Conservation (phyloP, 1,140 invertebrate species). For the Manduca sexta region DNA sequence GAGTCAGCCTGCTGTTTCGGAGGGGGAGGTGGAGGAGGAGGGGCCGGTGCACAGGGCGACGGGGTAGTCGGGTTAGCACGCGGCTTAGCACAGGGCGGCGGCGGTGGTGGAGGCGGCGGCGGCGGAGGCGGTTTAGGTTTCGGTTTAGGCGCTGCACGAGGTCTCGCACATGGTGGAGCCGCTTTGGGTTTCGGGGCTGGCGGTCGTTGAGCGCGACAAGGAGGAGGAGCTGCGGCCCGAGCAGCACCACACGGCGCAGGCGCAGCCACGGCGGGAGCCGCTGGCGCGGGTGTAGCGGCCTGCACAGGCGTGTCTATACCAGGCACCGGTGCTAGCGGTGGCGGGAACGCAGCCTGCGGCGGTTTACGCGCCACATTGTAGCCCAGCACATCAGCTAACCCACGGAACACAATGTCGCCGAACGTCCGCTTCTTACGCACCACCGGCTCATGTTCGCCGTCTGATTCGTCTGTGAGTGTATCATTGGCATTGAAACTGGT, state of each 20-base stretch:
- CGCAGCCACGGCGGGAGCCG: conserved; percentile 21
- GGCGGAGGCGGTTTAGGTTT: conserved; percentile 35
- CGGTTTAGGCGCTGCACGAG: conserved; percentile 33
- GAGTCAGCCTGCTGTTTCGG: conserved; percentile 32
- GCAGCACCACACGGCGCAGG: conserved; percentile 25
- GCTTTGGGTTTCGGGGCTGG: conserved; percentile 38
- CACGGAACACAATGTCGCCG: conserved; percentile 67
- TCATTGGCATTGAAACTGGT: conserved; percentile 23
- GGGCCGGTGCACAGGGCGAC: conserved; percentile 39
- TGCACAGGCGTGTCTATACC: conserved; percentile 49
- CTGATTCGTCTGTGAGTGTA: conserved; percentile 15
- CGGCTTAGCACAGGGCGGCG: conserved; percentile 36
- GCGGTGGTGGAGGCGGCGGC: conserved; percentile 42
- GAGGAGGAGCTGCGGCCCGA: conserved; percentile 25
- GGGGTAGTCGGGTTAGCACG: conserved; percentile 46
- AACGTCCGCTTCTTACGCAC: conserved; percentile 67
- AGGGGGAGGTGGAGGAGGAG: conserved; percentile 31
- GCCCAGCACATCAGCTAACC: conserved; percentile 64
- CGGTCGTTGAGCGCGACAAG: conserved; percentile 31
- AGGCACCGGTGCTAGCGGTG: conserved; percentile 55
- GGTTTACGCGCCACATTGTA: conserved; percentile 64
- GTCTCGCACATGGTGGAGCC: conserved; percentile 42
- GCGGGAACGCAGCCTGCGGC: conserved; percentile 50
- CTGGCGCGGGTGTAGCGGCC: conserved; percentile 27
- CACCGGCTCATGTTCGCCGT: conserved; percentile 45